phyloP scores from a whole-genome alignment of 1,140 invertebrate species.

The Telenomus remus region DNA sequence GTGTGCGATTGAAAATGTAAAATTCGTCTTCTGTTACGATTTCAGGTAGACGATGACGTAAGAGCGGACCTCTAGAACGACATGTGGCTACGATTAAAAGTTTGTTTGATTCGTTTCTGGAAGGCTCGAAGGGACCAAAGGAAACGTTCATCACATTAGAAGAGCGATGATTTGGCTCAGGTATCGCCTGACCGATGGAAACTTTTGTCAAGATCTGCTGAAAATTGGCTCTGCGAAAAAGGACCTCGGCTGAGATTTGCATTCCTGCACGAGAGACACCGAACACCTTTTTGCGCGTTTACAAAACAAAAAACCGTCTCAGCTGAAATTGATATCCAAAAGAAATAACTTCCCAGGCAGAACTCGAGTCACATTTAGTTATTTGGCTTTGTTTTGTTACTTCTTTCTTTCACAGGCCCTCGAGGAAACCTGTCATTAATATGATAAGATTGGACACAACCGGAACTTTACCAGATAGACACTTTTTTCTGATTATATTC shows the following conservation, averaged over 20 bases:
- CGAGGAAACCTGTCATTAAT: conserved; percentile 50
- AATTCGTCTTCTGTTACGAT: too few relatives aligned
- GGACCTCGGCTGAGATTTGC: too few relatives aligned
- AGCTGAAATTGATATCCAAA: conserved; percentile 32
- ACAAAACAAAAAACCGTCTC: conserved; percentile 9
- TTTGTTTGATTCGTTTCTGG: too few relatives aligned
- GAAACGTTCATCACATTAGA: too few relatives aligned
- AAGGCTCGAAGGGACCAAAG: too few relatives aligned
- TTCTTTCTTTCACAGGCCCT: conserved; percentile 37
- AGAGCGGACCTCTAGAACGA: too few relatives aligned
- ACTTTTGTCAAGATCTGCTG: background rate
- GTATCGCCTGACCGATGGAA: too few relatives aligned
- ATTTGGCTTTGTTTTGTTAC: background rate
- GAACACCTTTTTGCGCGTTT: conserved; percentile 14
- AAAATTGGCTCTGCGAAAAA: too few relatives aligned
- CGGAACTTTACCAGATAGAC: conserved; percentile 1
- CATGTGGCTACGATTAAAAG: too few relatives aligned
- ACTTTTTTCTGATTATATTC: background rate
- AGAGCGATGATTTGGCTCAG: too few relatives aligned
- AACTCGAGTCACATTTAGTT: conserved; percentile 21
- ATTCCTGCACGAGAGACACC: conserved; percentile 1
- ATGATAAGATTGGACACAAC: conserved; percentile 52
- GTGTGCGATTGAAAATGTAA: too few relatives aligned
- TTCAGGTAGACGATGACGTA: too few relatives aligned
- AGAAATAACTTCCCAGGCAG: conserved; percentile 30